Evolutionary conservation across 1,140 invertebrate genomes (phyloP), one percentile per base, ranked within the genome.

Genomic region (Gonioctena quinquepunctata): DNA sequence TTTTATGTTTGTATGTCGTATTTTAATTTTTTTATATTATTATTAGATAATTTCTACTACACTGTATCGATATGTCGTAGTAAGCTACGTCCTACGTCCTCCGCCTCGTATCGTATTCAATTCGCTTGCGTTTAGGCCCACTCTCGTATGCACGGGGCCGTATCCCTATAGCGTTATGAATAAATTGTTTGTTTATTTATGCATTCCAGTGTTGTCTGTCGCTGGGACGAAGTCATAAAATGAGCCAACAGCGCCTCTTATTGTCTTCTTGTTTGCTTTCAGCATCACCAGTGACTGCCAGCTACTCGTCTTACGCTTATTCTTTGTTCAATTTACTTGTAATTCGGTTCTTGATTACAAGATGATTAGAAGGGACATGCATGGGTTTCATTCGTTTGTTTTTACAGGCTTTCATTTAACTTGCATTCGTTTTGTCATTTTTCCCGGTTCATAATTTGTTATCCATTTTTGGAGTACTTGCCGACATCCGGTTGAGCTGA

Each of bases 181-280:
- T 59, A 59, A 59, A 59, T 59, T 59, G 56, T 59, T 59, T 23
- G 23, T 59, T 25, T 59, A 59, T 59, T 59, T 59, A 59, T 59
- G 56, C 25, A 59, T 59, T 59, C 56, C 56, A 25, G 25, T 25
- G 56, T 59, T 59, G 56, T 42, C 33, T 59, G 56, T 42, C 33
- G 33, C 33, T 42, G 5, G 13, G 33, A n/a, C 13, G n/a, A n/a
- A n/a, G 33, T 42, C 33, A n/a, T 42, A 42, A 42, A 42, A 42
- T 42, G 16, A 42, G 33, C 33, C 33, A 42, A 42, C 33, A 42
- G 13, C 33, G 33, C 33, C 33, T 42, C 33, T 42, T 42, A 42
- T 42, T 42, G 33, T 42, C 33, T 42, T 42, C 33, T 42, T 42
- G 33, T 42, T 42, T 42, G 33, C 33, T 42, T 42, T 42, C 33